Evolutionary conservation across 2,113 vertebrate species (phyloP), one percentile per base, ranked within the genome.

Genomic region (Sapayoa aenigma): DNA sequence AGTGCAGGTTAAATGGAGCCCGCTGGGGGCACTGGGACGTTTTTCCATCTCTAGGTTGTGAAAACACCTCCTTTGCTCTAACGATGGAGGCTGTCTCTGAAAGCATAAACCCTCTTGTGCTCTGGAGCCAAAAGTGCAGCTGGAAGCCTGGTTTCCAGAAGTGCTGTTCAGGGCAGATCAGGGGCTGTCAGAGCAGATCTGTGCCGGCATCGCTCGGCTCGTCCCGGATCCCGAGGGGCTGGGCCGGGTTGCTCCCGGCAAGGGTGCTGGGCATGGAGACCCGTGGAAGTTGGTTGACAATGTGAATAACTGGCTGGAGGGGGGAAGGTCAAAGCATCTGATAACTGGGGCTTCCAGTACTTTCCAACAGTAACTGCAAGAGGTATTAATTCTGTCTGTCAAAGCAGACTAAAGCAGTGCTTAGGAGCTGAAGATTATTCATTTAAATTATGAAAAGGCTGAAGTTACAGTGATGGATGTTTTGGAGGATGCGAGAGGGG

Each of bases 381-480:
- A 71, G 55, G 55, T 67, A 93, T 96, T 97, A 92, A 96, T 96
- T 86, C 85, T 74, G 63, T 63, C 93, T 97, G 94, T 95, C 96
- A 95, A 93, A 95, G 81, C 39, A 78, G 83, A 78, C 76, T 67
- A 39, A 94, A 94, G 90, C 90, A 39, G 39, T 93, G 75, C 81
- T 96, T 95, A 84, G 56, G 93, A 90, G 11, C 72, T 81, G 94
- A 73, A 94, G 91, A 94, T 95, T 92, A 95, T 94, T 96, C 68
- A 92, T 96, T 94, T 92, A 77, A 94, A 97, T 95, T 90, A 93
- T 93, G 76, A 93, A 94, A 90, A 84, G 93, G 80, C 89, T 89
- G 81, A 95, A 94, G 86, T 87, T 95, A 92, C 76, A 86, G 73
- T 95, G 91, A 97, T 96, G 87, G 94, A 89, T 96, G 87, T 33